phyloP scores from a whole-genome alignment of 2,113 vertebrate species.

The Indicator maculatus region DNA sequence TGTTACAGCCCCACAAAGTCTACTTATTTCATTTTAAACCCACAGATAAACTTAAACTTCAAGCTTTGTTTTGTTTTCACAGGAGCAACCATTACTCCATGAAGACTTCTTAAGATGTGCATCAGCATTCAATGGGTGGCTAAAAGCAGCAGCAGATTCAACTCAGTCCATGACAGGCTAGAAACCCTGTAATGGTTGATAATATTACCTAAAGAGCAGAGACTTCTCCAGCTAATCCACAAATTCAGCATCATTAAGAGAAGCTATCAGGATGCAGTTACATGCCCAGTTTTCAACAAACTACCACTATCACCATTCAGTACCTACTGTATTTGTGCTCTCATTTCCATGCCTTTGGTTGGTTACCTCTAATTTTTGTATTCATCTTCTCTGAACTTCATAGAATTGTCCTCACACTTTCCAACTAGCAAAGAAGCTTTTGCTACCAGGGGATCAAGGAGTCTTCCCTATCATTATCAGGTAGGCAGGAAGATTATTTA shows the following conservation, averaged over 20 bases:
- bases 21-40: neutral
- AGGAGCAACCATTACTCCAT: neutral
- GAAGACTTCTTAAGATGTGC: rapidly evolving
- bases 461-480: neutral
- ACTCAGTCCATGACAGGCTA: no score
- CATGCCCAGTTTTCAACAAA: neutral
- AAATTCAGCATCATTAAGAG: neutral
- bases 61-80: neutral
- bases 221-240: neutral
- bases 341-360: neutral
- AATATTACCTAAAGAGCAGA: neutral
- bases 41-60: neutral
- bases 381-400: neutral
- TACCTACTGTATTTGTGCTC: neutral
- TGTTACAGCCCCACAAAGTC: neutral
- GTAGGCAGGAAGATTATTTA: neutral
- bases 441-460: neutral
- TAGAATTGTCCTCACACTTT: neutral
- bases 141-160: neutral
- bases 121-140: neutral
- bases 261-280: neutral
- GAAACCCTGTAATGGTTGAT: no score
- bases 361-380: neutral
- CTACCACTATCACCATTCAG: neutral
- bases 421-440: neutral